These are phyloP conservation scores for Synanthedon andrenaeformis DNA, from an alignment of 2,888 invertebrate genomes.

Conservation along the genomic window DNA sequence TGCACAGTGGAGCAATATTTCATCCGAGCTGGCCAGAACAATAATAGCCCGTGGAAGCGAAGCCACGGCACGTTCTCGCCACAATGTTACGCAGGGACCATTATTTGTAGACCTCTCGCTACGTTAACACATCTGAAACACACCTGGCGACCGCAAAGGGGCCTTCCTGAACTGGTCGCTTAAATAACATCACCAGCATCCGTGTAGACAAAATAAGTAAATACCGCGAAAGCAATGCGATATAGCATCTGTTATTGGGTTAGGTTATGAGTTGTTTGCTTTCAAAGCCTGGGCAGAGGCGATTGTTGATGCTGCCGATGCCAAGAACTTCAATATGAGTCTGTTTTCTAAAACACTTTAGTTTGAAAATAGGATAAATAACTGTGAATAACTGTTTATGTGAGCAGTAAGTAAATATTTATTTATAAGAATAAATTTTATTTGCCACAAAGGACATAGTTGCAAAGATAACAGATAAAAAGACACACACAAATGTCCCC, in stretches of 20 bases:
- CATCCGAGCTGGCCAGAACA: constrained; percentile 68
- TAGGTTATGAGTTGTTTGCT: constrained; percentile 66
- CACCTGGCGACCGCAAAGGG: constrained; percentile 5
- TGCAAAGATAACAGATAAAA: too few species aligned
- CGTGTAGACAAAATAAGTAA: constrained; percentile 69
- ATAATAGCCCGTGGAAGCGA: constrained; percentile 62
- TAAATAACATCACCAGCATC: constrained; percentile 58
- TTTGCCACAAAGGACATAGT: too few species aligned
- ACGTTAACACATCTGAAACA: neutral
- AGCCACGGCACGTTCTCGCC: constrained; percentile 68
- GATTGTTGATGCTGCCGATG: constrained; percentile 58
- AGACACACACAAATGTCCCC: too few species aligned
- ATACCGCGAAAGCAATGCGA: constrained; percentile 67
- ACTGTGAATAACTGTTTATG: too few species aligned
- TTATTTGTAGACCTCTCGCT: constrained; percentile 26
- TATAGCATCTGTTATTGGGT: constrained; percentile 63
- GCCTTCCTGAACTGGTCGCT: constrained; percentile 31
- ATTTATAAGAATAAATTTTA: too few species aligned
- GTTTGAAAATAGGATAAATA: neutral
- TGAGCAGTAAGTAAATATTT: neutral
- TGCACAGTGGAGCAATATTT: constrained; percentile 67
- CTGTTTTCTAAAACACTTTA: neutral
- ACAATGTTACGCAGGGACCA: constrained; percentile 57
- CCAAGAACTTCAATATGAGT: constrained; percentile 32
- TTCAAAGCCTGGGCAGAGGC: constrained; percentile 43